Evolutionary conservation across 2,797 vertebrate genomes (phyloP).

Genomic region (Pagetopsis macropterus): DNA sequence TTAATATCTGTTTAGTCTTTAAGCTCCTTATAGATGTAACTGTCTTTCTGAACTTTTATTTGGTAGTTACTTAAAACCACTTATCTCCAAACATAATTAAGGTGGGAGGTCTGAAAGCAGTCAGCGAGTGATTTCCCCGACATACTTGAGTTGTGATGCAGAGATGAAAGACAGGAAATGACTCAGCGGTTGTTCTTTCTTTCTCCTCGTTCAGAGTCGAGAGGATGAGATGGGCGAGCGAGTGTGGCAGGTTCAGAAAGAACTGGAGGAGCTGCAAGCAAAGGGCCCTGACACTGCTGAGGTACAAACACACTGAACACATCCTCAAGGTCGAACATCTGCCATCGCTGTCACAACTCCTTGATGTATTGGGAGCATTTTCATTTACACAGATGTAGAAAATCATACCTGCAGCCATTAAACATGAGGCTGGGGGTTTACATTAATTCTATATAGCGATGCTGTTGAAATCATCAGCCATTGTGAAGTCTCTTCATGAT

Average conservation of each 20-base stretch:
- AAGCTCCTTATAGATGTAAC: neutral
- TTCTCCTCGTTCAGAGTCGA: conserved; percentile 83
- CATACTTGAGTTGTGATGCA: conserved; percentile 60
- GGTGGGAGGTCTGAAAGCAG: conserved; percentile 31
- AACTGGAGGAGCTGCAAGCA: conserved; percentile 87
- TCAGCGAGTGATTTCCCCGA: conserved; percentile 23
- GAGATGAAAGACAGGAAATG: conserved; percentile 62
- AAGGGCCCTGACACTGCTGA: conserved; percentile 64
- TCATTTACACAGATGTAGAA: conserved; percentile 40
- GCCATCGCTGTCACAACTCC: conserved; percentile 12
- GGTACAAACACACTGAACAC: conserved; percentile 54
- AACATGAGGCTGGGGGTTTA: conserved; percentile 26
- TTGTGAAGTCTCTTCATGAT: conserved; percentile 39
- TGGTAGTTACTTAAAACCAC: neutral
- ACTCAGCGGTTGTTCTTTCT: conserved; percentile 39
- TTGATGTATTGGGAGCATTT: conserved; percentile 16
- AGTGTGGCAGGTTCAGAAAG: conserved; percentile 91
- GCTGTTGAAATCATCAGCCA: conserved; percentile 54
- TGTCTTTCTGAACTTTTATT: neutral
- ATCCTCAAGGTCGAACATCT: conserved; percentile 39
- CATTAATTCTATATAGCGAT: conserved; percentile 42
- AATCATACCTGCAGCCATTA: conserved; percentile 28
- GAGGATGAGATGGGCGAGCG: conserved; percentile 96
- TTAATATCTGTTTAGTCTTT: too few relatives aligned
- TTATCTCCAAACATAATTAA: conserved; percentile 42